Evolutionary conservation across 1,140 invertebrate genomes (phyloP), one percentile per base, ranked within the genome.

Genomic region (Brachionus asplanchnoidis): DNA sequence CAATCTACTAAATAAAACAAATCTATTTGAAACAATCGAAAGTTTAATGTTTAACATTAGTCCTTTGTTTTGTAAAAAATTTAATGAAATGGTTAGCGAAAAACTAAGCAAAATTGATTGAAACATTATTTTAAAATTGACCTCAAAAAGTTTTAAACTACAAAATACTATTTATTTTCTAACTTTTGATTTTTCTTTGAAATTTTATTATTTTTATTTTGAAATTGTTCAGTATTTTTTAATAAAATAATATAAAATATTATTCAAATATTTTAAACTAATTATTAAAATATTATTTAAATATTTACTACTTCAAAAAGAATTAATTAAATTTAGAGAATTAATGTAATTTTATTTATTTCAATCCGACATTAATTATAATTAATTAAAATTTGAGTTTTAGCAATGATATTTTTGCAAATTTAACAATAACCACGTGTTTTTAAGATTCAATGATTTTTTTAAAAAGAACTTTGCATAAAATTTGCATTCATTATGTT

Each of bases 21-120:
- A 53, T 6, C 14, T 56, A 8, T 80, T 40, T 40, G 78, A 80
- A 36, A 80, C 78, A 60, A 65, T 80, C 26, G 78, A 80, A 20
- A 42, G 28, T 20, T 23, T 80, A 17, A 80, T 80, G 78, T 40
- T 53, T 42, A 50, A 6, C 3, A 80, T 80, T 60, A 80, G 78
- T 40, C 78, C 78, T 36, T 23, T 40, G 40, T 80, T 56, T 65
- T 32, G 17, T 32, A 12, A 80, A 56, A 80, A 56, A 50, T 80
- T 80, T 65, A 80, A 80, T 65, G 17, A 80, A 32, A 17, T 65
- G 28, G 78, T 80, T 8, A 26, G 28, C 40, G 70, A 75, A 9
- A 75, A 75, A 75, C 40, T 75, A 36, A 32, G 23, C 11, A 68
- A 68, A 60, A 3, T 60, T 46, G 14, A 46, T 12, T 46, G 14